Conservation (phyloP, 2,113 vertebrate genomes). For the Camelus dromedarius region DNA sequence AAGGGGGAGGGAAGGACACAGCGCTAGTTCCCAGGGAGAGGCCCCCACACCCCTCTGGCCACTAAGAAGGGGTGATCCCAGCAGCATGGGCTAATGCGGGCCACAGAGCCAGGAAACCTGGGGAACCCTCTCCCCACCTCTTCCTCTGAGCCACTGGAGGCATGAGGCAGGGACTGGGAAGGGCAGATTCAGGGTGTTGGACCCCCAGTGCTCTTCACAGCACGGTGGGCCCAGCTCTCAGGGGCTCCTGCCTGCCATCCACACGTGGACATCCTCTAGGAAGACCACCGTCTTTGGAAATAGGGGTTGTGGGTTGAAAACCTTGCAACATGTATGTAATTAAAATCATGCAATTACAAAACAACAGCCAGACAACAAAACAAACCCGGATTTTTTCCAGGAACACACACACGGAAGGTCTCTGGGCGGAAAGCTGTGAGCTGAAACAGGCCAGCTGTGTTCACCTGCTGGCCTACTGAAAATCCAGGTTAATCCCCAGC, state of each 20-base stretch:
- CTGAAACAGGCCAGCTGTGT: not conserved
- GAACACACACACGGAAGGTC: not conserved
- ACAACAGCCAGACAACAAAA: not conserved
- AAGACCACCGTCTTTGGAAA: not conserved
- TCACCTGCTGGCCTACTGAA: not conserved
- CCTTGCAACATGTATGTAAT: not conserved
- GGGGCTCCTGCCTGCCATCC: not conserved
- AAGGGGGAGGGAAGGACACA: too few relatives aligned
- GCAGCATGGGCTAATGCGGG: rapidly evolving
- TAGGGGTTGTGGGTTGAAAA: not conserved
- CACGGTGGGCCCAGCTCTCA: too few relatives aligned
- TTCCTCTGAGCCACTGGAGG: not conserved
- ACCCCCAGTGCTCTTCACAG: not conserved
- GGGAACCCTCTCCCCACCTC: not conserved
- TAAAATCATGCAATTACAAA: not conserved
- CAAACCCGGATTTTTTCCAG: not conserved
- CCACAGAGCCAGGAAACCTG: too few relatives aligned
- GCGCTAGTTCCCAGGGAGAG: rapidly evolving
- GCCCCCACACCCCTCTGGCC: not conserved
- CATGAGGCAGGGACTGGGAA: rapidly evolving
- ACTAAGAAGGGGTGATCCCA: not conserved
- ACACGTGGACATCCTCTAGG: not conserved
- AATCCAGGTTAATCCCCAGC: not conserved
- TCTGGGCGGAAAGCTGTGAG: not conserved
- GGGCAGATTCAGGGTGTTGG: not conserved